Conservation (phyloP, 2,797 vertebrate genomes). For the Tangara arthus region DNA sequence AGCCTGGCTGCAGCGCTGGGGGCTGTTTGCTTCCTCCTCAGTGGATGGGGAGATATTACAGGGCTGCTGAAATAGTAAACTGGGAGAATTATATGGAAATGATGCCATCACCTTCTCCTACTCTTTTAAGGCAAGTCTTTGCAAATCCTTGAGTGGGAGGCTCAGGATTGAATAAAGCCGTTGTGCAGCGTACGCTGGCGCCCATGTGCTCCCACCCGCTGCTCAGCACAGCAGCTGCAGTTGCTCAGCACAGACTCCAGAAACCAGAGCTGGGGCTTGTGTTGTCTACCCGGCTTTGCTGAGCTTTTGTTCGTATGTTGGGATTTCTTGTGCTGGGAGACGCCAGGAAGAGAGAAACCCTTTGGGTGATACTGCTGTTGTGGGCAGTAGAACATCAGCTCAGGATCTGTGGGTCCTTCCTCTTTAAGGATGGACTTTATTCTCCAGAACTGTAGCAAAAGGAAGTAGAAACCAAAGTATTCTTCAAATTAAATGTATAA, state of each 20-base stretch:
- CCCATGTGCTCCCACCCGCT: background rate
- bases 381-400: background rate
- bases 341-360: background rate
- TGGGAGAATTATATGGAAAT: constrained; percentile 10
- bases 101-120: constrained; percentile 38
- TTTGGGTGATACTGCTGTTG: background rate
- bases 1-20: background rate
- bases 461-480: background rate
- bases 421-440: background rate
- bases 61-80: constrained; percentile 42
- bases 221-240: background rate
- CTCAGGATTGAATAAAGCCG: background rate
- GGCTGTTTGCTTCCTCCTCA: background rate
- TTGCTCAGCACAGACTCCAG: rapidly evolving
- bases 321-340: background rate
- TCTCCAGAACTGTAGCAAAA: background rate
- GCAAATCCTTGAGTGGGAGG: constrained; percentile 32
- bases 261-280: background rate
- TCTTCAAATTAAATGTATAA: background rate
- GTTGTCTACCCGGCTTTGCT: background rate
- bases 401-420: background rate
- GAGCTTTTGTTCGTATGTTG: background rate
- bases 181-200: background rate
- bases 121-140: constrained; percentile 32
- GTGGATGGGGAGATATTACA: background rate